Base-by-base conservation (phyloP, 2,113 vertebrate species). In the Chlamydotis undulata region DNA sequence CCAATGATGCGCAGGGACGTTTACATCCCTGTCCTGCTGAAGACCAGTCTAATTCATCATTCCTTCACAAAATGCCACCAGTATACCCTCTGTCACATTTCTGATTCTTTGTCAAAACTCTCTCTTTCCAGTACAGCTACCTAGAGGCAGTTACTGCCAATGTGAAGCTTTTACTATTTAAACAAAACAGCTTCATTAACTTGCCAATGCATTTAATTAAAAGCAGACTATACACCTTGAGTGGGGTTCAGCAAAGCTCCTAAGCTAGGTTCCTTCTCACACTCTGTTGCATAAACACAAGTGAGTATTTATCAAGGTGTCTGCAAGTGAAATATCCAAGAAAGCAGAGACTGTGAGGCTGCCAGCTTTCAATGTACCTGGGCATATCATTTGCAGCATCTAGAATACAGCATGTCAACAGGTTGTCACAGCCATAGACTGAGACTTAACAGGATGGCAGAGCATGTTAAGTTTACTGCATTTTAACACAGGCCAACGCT, bases 301-400 rank as follows among this genome's bases (percentile, higher is more conserved):
- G 49, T 23, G 53, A 7, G 26, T 80, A 64, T 93, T 94, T 90
- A 83, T 65, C 83, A 55, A 91, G 57, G 75, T 84, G 53, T 29
- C 57, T 87, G 43, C 21, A 68, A 89, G 52, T 65, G 75, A 96
- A 94, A 77, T 63, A 85, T 24, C 50, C 47, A 93, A 88, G 78
- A 65, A 85, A 85, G 37, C 55, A 85, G n/a, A 41, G 70, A 61
- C 33, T 94, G 52, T 45, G 89, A 90, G 83, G 67, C 50, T 93
- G 81, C 21, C 89, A 96, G 59, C n/a, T 91, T 68, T 87, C 63
- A 76, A 57, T 94, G 84, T 60, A 95, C 93, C 93, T 96, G 78
- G 24, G 49, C 64, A 70, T 50, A 65, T 23, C 9, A 79, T 45
- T 52, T 2, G 2, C 55, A 85, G 87, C 63, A 74, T 33, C 41